Evolutionary conservation across 2,113 vertebrate genomes (phyloP).

Genomic region (Pitta sordida): DNA sequence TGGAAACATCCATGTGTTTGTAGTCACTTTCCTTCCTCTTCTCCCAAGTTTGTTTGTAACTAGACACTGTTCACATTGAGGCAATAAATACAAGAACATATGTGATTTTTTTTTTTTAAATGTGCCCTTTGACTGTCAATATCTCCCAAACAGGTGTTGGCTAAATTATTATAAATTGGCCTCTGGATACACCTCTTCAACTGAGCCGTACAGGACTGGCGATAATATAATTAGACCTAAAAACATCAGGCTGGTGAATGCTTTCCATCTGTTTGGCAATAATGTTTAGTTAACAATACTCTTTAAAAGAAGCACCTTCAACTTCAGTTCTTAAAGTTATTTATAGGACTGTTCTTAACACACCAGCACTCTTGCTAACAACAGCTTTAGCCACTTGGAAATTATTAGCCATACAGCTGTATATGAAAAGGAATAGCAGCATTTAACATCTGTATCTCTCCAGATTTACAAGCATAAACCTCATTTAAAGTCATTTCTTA

Average conservation of each 20-base stretch:
- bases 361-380: constrained; percentile 76
- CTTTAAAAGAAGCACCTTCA: constrained; percentile 87
- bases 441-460: constrained; percentile 81
- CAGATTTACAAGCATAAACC: constrained; percentile 76
- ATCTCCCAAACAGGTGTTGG: constrained; percentile 97
- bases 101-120: constrained; percentile 81
- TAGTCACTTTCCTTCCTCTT: constrained; percentile 43
- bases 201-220: constrained; percentile 86
- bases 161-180: constrained; percentile 99
- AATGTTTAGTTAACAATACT: constrained; percentile 87
- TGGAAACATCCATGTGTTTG: constrained; percentile 23
- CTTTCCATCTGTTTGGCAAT: constrained; percentile 95
- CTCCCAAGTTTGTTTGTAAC: constrained; percentile 70
- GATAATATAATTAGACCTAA: constrained; percentile 98
- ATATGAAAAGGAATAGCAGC: constrained; percentile 70
- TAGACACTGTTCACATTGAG: constrained; percentile 73
- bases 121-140: constrained; percentile 89
- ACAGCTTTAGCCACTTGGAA: constrained; percentile 81
- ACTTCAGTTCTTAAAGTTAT: constrained; percentile 82
- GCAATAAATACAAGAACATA: constrained; percentile 81
- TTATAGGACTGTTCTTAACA: constrained; percentile 79
- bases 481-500: constrained; percentile 80
- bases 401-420: constrained; percentile 76
- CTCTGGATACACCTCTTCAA: constrained; percentile 95
- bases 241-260: constrained; percentile 92